Conservation (phyloP, 2,888 invertebrate genomes). For the Ditula angustiorana region DNA sequence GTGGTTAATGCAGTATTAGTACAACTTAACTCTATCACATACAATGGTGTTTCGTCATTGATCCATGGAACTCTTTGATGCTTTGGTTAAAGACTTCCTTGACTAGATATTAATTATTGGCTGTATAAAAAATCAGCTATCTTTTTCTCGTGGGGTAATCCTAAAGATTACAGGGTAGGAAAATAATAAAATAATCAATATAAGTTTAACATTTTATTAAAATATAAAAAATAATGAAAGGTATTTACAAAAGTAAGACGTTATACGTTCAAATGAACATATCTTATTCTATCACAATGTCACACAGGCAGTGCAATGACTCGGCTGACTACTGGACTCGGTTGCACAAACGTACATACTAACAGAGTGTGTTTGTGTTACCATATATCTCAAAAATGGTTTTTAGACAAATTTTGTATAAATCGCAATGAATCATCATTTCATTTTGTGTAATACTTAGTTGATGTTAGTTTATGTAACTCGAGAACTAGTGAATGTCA, state of each 20-base stretch:
- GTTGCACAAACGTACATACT: not conserved
- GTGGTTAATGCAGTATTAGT: too few species aligned
- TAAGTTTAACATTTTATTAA: constrained; percentile 54
- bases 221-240: constrained; percentile 57
- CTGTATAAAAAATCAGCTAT: too few species aligned
- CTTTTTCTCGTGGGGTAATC: too few species aligned
- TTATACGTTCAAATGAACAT: constrained; percentile 51
- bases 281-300: constrained; percentile 35
- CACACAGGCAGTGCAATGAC: constrained; percentile 23
- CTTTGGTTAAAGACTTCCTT: too few species aligned
- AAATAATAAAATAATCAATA: constrained; percentile 20
- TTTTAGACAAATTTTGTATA: not conserved
- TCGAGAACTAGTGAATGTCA: too few species aligned
- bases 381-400: not conserved
- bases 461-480: too few species aligned
- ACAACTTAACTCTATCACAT: too few species aligned
- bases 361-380: not conserved
- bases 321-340: constrained; percentile 8
- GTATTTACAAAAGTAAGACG: constrained; percentile 73
- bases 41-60: too few species aligned
- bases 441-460: too few species aligned
- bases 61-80: too few species aligned
- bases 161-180: too few species aligned
- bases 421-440: not conserved
- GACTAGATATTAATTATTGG: too few species aligned